phyloP scores from a whole-genome alignment of 2,888 invertebrate species.

The Melieria picta region DNA sequence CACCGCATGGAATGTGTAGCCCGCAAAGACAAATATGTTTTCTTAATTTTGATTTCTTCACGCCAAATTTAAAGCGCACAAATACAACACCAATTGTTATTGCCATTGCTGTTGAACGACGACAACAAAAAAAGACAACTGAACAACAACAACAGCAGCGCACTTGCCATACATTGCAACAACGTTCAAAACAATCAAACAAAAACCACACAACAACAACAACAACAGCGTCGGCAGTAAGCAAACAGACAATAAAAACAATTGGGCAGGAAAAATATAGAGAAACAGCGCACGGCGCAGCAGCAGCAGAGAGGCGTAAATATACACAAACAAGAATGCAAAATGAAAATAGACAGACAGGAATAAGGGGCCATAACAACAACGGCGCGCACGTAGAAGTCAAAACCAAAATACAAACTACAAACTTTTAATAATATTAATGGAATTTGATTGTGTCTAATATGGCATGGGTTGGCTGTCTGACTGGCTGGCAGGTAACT shows the following conservation, averaged over 20 bases:
- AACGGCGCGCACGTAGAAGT: conserved; percentile 6
- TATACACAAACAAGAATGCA: conserved; percentile 11
- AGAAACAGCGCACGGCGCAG: background rate
- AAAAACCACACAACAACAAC: conserved; percentile 11
- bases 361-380: too few relatives aligned
- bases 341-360: background rate
- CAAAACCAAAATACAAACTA: conserved; percentile 33
- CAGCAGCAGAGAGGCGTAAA: conserved; percentile 23
- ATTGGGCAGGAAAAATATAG: background rate
- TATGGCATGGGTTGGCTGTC: conserved; percentile 25
- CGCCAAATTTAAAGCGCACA: conserved; percentile 31
- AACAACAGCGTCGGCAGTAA: conserved; percentile 17
- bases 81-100: conserved; percentile 2
- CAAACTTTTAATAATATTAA: conserved; percentile 42
- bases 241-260: background rate
- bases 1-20: too few relatives aligned
- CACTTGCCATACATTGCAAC: conserved; percentile 18
- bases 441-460: conserved; percentile 44
- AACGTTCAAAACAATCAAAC: too few relatives aligned
- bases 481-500: conserved; percentile 2
- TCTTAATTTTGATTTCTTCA: conserved; percentile 36
- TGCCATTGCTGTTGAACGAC: conserved; percentile 1
- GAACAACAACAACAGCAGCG: conserved; percentile 23
- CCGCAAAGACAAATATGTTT: conserved; percentile 27
- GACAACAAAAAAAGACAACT: conserved; percentile 3